These are phyloP conservation scores for Morelia viridis DNA, from an alignment of 2,797 vertebrate species.

Conservation along the genomic window DNA sequence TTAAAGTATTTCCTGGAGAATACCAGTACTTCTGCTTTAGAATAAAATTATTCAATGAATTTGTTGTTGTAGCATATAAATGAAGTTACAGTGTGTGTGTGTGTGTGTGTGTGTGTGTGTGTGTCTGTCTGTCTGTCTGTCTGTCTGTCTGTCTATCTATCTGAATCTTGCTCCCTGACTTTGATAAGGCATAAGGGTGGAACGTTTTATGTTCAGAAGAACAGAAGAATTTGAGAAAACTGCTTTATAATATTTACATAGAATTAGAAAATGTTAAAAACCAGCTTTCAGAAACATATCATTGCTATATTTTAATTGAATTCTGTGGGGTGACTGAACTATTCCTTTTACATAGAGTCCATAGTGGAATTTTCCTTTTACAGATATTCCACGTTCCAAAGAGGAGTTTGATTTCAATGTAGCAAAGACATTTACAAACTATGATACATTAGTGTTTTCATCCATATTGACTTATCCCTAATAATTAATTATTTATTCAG, in stretches of 20 bases:
- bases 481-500: neutral
- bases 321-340: neutral
- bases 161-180: neutral
- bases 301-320: neutral
- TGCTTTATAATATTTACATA: conserved; percentile 3
- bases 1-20: no score
- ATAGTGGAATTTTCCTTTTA: neutral
- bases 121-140: no score
- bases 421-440: neutral
- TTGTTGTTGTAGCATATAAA: neutral
- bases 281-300: neutral
- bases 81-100: neutral
- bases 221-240: conserved; percentile 2
- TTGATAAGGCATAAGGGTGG: neutral
- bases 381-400: neutral
- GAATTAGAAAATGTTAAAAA: conserved; percentile 12
- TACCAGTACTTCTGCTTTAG: no score
- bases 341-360: neutral
- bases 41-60: neutral
- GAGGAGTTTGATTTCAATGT: neutral
- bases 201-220: conserved; percentile 7
- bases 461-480: neutral
- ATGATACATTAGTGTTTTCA: neutral
- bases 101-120: no score
- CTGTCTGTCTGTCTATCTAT: neutral